Evolutionary conservation across 2,113 vertebrate species (phyloP).

Genomic region (Megaleporinus macrocephalus): DNA sequence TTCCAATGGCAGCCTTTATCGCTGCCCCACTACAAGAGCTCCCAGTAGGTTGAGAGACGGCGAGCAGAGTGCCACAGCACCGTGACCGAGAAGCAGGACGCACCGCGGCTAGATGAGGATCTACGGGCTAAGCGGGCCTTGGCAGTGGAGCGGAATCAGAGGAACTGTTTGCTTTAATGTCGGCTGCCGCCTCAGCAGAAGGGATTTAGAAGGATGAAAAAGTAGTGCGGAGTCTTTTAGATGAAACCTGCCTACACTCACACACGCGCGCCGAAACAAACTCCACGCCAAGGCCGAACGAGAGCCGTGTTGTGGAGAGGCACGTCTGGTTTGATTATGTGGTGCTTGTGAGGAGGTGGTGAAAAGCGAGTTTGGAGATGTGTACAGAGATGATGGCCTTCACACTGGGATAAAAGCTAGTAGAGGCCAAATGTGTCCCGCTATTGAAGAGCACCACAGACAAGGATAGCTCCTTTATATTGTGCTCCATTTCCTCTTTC

Average conservation of each 20-base stretch:
- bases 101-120: not conserved
- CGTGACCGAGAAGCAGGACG: not conserved
- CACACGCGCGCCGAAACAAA: not conserved
- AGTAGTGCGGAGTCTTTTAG: not conserved
- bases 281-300: not conserved
- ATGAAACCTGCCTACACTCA: conserved; percentile 2
- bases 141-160: not conserved
- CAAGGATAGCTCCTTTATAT: conserved; percentile 39
- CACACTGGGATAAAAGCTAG: conserved; percentile 38
- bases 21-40: not conserved
- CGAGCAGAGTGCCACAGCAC: not conserved
- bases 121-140: not conserved
- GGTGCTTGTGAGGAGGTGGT: conserved; percentile 2
- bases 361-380: conserved; percentile 30
- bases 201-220: conserved; percentile 9
- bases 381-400: conserved; percentile 41
- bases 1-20: not conserved
- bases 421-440: conserved; percentile 37
- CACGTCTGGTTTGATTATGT: conserved; percentile 31
- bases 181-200: conserved; percentile 5
- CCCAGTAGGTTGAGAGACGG: not conserved
- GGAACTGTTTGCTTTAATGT: conserved; percentile 5
- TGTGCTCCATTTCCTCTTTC: conserved; percentile 40
- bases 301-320: conserved; percentile 3
- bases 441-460: conserved; percentile 47